Evolutionary conservation across 2,888 invertebrate species (phyloP), one percentile per base, ranked within the genome.

Genomic region (Cataglyphis cursor): DNA sequence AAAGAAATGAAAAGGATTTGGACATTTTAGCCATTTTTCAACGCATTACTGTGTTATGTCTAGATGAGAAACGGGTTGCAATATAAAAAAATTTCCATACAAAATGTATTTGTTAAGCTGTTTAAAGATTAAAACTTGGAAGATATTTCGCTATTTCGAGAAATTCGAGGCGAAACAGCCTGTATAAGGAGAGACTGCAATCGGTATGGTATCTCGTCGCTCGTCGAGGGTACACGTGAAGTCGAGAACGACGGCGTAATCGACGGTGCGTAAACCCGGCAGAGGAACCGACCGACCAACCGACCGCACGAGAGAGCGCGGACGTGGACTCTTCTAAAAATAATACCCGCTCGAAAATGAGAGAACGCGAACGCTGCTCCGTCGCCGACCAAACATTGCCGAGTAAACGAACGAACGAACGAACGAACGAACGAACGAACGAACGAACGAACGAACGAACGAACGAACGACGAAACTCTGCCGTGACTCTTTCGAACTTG

Each of bases 291-390:
- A 62, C 62, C 62, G 51, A 68, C 51, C 70, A 54, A n/a, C 66
- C 66, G 31, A 48, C 51, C 31, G 31, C 15, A 8, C 18, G 48
- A 51, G 12, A n/a, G 21, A 21, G 8, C 59, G 70, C 28, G 59
- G 59, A 70, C 70, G 44, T 80, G 70, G 70, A 80, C 70, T 80
- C 70, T 61, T 70, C 78, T 80, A 80, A 80, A 80, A 80, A 80
- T 80, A 80, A 78, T 78, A 78, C 59, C 18, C 28, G 41, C 68
- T 41, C 57, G 68, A 68, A 57, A 75, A 65, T 57, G 57, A 44
- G 57, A 44, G 78, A 78, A 78, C 57, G 74, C 64, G 64, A 48
- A 64, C 31, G 41, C 35, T 57, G 59, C 24, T 70, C 31, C 44
- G 41, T 57, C 48, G 78, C 28, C 78, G 59, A 70, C 68, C 28